phyloP scores from a whole-genome alignment of 2,888 invertebrate genomes.

The Erebia ligea region DNA sequence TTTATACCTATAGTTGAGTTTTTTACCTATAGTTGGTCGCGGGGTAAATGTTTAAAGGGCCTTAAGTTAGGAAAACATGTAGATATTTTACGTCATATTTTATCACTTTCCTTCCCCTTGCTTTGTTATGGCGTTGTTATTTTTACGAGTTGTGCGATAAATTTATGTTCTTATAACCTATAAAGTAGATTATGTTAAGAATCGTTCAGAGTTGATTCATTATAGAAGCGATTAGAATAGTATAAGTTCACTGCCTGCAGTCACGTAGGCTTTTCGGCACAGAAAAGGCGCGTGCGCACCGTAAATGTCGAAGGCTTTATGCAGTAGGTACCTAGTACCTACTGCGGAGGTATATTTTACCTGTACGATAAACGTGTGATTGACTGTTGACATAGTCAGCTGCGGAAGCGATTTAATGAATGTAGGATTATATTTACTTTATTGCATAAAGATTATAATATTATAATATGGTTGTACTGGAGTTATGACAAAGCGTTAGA shows the following conservation, averaged over 20 bases:
- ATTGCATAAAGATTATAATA: background rate
- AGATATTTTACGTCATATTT: background rate
- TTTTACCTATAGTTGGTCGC: no score
- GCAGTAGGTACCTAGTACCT: no score
- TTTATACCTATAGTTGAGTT: no score
- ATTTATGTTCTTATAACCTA: conserved; percentile 24
- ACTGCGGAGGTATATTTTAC: conserved; percentile 23
- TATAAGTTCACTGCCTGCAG: conserved; percentile 55
- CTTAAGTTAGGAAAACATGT: background rate
- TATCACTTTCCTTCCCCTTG: background rate
- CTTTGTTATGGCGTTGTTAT: background rate
- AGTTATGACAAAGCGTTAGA: no score
- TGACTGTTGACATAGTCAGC: conserved; percentile 6
- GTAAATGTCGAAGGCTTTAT: conserved; percentile 53
- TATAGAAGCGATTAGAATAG: conserved; percentile 56
- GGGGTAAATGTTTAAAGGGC: no score
- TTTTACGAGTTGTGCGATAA: conserved; percentile 13
- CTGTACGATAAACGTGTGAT: conserved; percentile 6
- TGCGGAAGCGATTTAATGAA: background rate
- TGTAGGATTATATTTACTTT: background rate
- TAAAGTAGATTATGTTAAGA: conserved; percentile 41
- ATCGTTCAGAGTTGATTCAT: conserved; percentile 53
- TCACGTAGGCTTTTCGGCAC: conserved; percentile 67
- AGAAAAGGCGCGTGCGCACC: conserved; percentile 61
- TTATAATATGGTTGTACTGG: no score